A percentile compares a stretch with the other conserved stretches of the same genome.
These are phyloP conservation scores for Vulpes vulpes DNA, from an alignment of 2,113 vertebrate genomes.

Conservation along the genomic window DNA sequence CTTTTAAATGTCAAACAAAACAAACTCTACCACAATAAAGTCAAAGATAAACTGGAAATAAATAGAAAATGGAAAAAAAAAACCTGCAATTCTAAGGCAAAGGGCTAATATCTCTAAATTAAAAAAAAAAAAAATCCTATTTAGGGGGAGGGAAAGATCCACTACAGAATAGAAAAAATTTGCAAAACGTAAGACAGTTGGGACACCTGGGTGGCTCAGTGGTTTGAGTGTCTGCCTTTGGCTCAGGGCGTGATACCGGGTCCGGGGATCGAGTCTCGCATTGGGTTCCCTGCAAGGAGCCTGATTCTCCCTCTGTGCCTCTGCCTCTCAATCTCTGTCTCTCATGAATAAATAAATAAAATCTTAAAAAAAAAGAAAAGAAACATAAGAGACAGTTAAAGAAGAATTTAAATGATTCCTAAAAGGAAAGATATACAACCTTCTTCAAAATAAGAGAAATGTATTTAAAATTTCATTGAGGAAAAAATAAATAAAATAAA, in stretches of 20 bases:
- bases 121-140: constrained; percentile 16
- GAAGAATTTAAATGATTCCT: not conserved
- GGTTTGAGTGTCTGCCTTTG: no score
- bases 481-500: not conserved
- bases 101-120: constrained; percentile 16
- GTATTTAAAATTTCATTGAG: constrained; percentile 7
- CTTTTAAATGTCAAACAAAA: constrained; percentile 7
- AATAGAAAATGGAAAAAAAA: constrained; percentile 27
- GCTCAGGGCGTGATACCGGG: no score
- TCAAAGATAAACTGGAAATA: constrained; percentile 32
- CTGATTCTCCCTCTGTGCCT: no score
- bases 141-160: not conserved
- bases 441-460: not conserved
- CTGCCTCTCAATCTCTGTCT: no score
- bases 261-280: no score
- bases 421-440: constrained; percentile 12
- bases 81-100: not conserved
- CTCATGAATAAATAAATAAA: no score
- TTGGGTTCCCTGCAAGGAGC: no score
- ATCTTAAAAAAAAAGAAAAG: no score
- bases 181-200: not conserved
- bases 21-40: not conserved
- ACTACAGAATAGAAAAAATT: not conserved
- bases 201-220: no score
- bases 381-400: constrained; percentile 3